Percentiles rank a stretch among this genome's conserved stretches.
phyloP scores from a whole-genome alignment of 2,888 invertebrate genomes.

The Ariolimax columbianus region DNA sequence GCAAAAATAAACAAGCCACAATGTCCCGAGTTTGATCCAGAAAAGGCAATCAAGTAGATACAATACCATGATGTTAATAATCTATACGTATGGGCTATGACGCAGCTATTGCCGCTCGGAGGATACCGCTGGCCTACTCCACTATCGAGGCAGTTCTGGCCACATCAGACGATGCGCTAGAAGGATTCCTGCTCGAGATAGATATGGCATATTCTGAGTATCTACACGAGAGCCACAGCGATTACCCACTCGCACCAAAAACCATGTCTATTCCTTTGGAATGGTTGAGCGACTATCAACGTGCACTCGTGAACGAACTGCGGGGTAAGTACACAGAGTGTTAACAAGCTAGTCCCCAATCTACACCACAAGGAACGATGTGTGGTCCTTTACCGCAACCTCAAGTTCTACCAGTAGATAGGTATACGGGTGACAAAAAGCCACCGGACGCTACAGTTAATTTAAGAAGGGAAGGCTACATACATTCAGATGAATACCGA shows the following conservation, averaged over 20 bases:
- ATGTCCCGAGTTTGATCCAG: neutral
- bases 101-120: neutral
- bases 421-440: conserved; percentile 63
- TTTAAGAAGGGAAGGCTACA: conserved; percentile 68
- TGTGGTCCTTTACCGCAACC: conserved; percentile 70
- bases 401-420: conserved; percentile 65
- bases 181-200: neutral
- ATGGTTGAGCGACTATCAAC: conserved; percentile 7
- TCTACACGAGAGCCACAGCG: neutral
- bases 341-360: conserved; percentile 10
- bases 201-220: conserved; percentile 23
- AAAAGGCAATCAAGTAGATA: neutral
- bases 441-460: conserved; percentile 70
- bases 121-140: neutral
- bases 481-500: conserved; percentile 70
- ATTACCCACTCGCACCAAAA: conserved; percentile 9
- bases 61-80: neutral
- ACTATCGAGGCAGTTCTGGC: neutral
- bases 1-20: conserved; percentile 12
- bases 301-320: neutral
- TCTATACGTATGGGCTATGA: conserved; percentile 34
- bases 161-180: neutral
- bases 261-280: neutral
- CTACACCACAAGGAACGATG: neutral
- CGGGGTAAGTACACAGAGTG: conserved; percentile 7